Evolutionary conservation across 2,888 invertebrate species (phyloP).

Genomic region (Cheilosia impressa): DNA sequence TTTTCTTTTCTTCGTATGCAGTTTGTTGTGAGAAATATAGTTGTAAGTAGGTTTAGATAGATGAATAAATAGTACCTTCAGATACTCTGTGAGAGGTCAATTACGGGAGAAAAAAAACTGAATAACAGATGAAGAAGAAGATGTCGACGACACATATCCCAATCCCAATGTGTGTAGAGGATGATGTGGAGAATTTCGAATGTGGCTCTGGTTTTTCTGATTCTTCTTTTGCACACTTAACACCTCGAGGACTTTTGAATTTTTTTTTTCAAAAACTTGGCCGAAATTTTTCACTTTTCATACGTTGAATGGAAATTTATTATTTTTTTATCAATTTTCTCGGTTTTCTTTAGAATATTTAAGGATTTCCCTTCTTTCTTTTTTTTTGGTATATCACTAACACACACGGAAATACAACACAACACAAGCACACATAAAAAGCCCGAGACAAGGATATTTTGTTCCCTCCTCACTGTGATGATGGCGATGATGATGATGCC

Average conservation of each 20-base stretch:
- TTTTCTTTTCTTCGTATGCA: neutral
- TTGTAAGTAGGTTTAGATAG: neutral
- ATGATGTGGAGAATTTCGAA: conserved; percentile 32
- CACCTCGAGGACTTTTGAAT: neutral
- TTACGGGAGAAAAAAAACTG: conserved; percentile 26
- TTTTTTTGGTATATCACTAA: conserved; percentile 29
- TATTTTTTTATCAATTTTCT: conserved; percentile 25
- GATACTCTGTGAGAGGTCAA: conserved; percentile 60
- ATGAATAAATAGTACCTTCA: conserved; percentile 55
- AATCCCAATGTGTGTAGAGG: conserved; percentile 5
- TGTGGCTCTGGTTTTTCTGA: conserved; percentile 9
- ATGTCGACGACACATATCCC: conserved; percentile 32
- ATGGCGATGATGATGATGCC: conserved; percentile 72
- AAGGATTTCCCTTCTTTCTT: conserved; percentile 33
- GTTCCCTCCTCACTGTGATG: conserved; percentile 57
- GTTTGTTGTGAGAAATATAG: conserved; percentile 26
- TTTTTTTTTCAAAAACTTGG: neutral
- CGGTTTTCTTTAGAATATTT: conserved; percentile 32
- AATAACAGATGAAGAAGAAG: conserved; percentile 35
- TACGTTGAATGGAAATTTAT: neutral
- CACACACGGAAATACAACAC: conserved; percentile 38
- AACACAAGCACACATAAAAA: conserved; percentile 50
- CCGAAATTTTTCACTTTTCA: conserved; percentile 5
- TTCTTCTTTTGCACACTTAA: conserved; percentile 4
- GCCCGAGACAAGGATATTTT: conserved; percentile 55